phyloP scores from a whole-genome alignment of 2,888 invertebrate species.

The Pyrgus malvae region DNA sequence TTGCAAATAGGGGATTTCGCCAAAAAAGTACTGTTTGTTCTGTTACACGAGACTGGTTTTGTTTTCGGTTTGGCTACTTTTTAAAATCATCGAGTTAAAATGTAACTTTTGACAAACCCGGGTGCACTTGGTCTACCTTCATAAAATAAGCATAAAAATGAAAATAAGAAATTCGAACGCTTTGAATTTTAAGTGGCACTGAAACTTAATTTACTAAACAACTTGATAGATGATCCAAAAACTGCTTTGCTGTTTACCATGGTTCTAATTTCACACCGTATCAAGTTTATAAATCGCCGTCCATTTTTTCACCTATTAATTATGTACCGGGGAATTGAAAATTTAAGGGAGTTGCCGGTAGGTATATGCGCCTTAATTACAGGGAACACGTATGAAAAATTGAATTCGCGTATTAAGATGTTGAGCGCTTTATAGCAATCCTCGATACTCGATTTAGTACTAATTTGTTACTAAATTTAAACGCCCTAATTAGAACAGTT shows the following conservation, averaged over 20 bases:
- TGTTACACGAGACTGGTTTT: not conserved
- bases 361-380: conserved; percentile 40
- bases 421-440: conserved; percentile 2
- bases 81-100: no score
- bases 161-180: no score
- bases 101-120: no score
- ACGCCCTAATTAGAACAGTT: not conserved
- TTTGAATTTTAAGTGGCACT: no score
- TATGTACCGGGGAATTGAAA: conserved; percentile 38
- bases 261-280: conserved; percentile 24
- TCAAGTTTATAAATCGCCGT: conserved; percentile 34
- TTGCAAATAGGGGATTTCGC: conserved; percentile 15
- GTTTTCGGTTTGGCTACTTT: no score
- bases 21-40: conserved; percentile 1
- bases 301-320: conserved; percentile 35
- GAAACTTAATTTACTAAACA: not conserved
- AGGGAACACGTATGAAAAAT: conserved; percentile 30
- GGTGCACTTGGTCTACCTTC: no score
- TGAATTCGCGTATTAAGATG: conserved; percentile 27
- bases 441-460: conserved; percentile 10
- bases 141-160: no score
- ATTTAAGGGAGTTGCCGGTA: conserved; percentile 35
- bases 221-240: not conserved
- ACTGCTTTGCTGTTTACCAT: not conserved
- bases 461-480: not conserved